Conservation (phyloP, 1,140 invertebrate species). For the Andricus grossulariae region DNA sequence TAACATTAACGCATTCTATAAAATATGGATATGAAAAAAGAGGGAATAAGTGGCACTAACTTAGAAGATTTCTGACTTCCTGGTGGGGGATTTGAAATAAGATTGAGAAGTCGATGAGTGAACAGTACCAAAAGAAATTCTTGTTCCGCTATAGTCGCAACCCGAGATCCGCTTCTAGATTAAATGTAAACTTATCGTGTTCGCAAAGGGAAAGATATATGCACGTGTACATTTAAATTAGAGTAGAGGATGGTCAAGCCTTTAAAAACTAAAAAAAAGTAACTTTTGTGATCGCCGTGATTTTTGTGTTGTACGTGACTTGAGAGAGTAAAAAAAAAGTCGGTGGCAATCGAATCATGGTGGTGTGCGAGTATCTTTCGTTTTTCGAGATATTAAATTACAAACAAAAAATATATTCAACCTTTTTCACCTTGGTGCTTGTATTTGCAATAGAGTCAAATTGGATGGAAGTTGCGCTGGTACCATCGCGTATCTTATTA, state of each 20-base stretch:
- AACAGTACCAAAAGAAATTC: slow-evolving; percentile 63
- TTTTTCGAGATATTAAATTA: slow-evolving; percentile 6
- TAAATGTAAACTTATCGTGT: slow-evolving; percentile 30
- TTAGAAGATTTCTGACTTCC: neutral
- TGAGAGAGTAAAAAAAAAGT: slow-evolving; percentile 12
- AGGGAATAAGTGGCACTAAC: neutral
- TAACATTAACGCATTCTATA: neutral
- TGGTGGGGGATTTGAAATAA: slow-evolving; percentile 32
- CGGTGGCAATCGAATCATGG: slow-evolving; percentile 10
- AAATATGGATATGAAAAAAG: neutral
- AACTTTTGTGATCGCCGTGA: slow-evolving; percentile 30
- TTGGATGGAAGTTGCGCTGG: neutral
- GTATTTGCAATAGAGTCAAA: neutral
- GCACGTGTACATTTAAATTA: slow-evolving; percentile 32
- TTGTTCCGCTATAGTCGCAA: slow-evolving; percentile 47
- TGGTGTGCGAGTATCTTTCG: neutral
- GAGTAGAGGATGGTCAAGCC: slow-evolving; percentile 23
- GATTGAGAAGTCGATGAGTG: slow-evolving; percentile 54
- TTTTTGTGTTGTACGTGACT: neutral
- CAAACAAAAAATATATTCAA: neutral
- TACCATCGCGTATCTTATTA: neutral
- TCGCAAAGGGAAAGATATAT: slow-evolving; percentile 8
- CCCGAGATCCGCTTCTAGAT: slow-evolving; percentile 19
- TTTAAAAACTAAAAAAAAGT: slow-evolving; percentile 9
- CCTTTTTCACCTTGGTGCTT: neutral